Conservation (phyloP, 2,797 vertebrate genomes). For the Chromobotia macracanthus region DNA sequence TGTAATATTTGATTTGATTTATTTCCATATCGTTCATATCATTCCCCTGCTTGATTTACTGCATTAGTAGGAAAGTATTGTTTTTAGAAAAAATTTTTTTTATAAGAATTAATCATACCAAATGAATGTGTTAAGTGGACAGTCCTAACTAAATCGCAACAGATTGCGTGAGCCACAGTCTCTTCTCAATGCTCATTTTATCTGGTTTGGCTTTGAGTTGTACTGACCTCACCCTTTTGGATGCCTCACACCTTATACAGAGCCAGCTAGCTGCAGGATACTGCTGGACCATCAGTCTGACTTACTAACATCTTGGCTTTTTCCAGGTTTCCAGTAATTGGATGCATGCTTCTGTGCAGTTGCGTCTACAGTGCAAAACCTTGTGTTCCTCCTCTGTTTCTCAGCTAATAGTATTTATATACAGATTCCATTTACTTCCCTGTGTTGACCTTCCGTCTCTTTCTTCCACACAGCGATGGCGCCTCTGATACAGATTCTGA, state of each 20-base stretch:
- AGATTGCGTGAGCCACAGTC: conserved; percentile 2
- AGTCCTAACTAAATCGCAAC: background rate
- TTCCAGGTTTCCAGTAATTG: conserved; percentile 50
- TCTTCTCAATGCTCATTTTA: conserved; percentile 26
- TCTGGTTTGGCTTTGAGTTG: conserved; percentile 51
- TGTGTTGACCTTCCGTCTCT: conserved; percentile 9
- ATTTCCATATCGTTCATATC: background rate
- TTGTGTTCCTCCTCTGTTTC: conserved; percentile 41
- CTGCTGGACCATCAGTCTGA: conserved; percentile 25
- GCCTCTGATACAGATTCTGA: conserved; percentile 92
- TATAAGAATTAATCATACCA: background rate
- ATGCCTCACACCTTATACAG: conserved; percentile 19
- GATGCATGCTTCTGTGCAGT: conserved; percentile 63
- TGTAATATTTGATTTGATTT: background rate
- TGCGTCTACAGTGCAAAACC: conserved; percentile 40
- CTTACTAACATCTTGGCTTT: conserved; percentile 52
- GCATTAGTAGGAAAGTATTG: background rate
- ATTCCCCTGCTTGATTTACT: no score
- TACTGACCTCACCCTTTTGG: conserved; percentile 36
- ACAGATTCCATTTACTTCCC: background rate
- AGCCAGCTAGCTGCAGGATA: conserved; percentile 51
- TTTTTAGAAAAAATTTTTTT: background rate
- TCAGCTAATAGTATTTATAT: conserved; percentile 57
- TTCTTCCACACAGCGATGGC: conserved; percentile 78
- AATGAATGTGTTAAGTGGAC: background rate